These are phyloP conservation scores for Eledone cirrhosa DNA, from an alignment of 2,888 invertebrate species.

Conservation along the genomic window DNA sequence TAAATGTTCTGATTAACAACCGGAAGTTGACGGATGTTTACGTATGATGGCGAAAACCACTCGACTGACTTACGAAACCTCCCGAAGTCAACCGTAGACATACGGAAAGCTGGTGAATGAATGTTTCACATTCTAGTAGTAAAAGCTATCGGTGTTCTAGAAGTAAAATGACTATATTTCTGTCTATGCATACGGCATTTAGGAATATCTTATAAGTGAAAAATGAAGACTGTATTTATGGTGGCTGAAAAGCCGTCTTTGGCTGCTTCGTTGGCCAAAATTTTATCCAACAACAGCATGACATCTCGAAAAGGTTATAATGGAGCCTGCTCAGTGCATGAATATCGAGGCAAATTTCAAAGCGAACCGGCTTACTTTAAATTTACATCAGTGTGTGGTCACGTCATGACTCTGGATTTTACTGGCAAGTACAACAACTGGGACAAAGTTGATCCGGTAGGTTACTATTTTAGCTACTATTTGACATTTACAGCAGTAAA, in stretches of 20 bases:
- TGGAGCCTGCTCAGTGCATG: constrained; percentile 91
- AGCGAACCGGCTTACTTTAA: constrained; percentile 70
- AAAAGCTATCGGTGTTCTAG: too few species aligned
- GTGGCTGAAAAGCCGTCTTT: constrained; percentile 99
- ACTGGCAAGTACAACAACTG: constrained; percentile 91
- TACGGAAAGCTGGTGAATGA: too few species aligned
- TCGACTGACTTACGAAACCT: too few species aligned
- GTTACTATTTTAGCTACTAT: constrained; percentile 43
- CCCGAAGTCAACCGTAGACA: too few species aligned
- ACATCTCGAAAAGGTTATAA: constrained; percentile 85
- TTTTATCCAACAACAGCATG: constrained; percentile 87
- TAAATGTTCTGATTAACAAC: too few species aligned
- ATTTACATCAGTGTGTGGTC: constrained; percentile 99
- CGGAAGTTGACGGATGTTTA: too few species aligned
- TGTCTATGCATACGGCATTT: too few species aligned
- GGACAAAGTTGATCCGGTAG: constrained; percentile 95
- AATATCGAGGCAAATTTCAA: constrained; percentile 76
- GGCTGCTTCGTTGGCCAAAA: constrained; percentile 91
- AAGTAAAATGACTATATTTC: too few species aligned
- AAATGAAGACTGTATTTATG: constrained; percentile 78
- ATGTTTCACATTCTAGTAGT: too few species aligned
- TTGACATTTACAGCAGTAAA: too few species aligned
- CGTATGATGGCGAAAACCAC: too few species aligned
- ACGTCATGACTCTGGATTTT: constrained; percentile 97
- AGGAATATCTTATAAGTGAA: constrained; percentile 23